Base-by-base conservation (phyloP, 2,113 vertebrate species). In the Cyprinus carpio region DNA sequence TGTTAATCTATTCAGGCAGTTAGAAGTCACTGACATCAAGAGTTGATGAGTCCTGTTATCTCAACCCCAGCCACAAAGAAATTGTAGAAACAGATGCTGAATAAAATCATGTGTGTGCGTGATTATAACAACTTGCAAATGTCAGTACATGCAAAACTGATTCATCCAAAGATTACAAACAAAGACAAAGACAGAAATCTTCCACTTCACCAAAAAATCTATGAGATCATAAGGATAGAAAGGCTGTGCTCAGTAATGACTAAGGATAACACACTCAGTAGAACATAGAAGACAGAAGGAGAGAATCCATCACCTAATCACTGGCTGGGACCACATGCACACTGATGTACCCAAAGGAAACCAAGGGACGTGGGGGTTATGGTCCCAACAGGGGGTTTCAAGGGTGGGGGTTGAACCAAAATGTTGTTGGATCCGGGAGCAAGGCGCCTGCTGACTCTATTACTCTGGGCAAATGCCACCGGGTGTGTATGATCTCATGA, bases 261-360 rank as follows among this genome's bases (percentile, higher is more conserved):
- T 56, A 18, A 7, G 54, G n/a, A n/a, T 56, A 56, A 20, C 2
- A 2, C 34, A 46, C 25, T 46, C 16, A 34, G 34, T 15, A 54
- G 27, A 56, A 82, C 29, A 75, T 18, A 7, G 25, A 5, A n/a
- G 51, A 83, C 31, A 83, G 4, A 67, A 1, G n/a, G 23, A 78
- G 16, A 64, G 54, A 82, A n/a, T n/a, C n/a, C 65, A 67, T 87
- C 72, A 88, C 87, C 87, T 87, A 54, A 34, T 6, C 8, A 6
- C 54, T 56, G 54, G n/a, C n/a, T n/a, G n/a, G n/a, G n/a, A n/a
- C 6, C 6, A 56, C 54, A 56, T 1, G 69, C 43, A 46, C 43
- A 46, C 40, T 37, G 34, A 43, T 75, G 71, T 80, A n/a, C n/a
- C n/a, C n/a, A n/a, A n/a, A n/a, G n/a, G n/a, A n/a, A n/a, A n/a